Percentiles rank a stretch among this genome's conserved stretches.
phyloP scores from a whole-genome alignment of 2,797 vertebrate species.

The Muraenolepis orangiensis region DNA sequence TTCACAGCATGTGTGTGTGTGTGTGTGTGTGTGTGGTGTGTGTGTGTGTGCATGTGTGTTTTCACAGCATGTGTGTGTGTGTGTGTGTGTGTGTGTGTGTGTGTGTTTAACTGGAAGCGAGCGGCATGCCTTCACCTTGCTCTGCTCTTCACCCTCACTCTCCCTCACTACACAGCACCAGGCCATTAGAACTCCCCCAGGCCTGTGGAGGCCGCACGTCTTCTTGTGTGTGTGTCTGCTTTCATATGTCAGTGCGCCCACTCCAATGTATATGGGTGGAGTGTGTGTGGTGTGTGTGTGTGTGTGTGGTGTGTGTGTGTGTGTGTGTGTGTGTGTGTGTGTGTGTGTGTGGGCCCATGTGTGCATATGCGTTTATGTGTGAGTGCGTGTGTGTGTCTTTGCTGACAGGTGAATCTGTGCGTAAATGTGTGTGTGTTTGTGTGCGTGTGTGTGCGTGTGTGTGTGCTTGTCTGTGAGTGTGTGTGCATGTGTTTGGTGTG shows the following conservation, averaged over 20 bases:
- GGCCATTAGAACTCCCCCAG: conserved; percentile 73
- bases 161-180: conserved; percentile 69
- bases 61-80: conserved; percentile 24
- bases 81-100: conserved; percentile 25
- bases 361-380: conserved; percentile 25
- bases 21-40: no score
- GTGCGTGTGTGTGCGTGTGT: neutral
- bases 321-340: conserved; percentile 60
- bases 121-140: conserved; percentile 71
- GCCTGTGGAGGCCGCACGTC: conserved; percentile 58
- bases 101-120: conserved; percentile 55
- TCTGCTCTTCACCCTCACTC: conserved; percentile 73
- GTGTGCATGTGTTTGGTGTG: neutral
- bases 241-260: conserved; percentile 69
- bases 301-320: conserved; percentile 60
- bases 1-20: no score
- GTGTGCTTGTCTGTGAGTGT: neutral
- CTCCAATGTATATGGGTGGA: conserved; percentile 32
- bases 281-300: conserved; percentile 46
- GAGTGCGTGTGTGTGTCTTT: neutral
- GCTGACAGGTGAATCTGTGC: neutral
- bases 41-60: conserved; percentile 23
- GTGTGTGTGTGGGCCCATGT: conserved; percentile 54
- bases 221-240: conserved; percentile 63
- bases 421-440: neutral